phyloP scores from a whole-genome alignment of 2,113 vertebrate genomes.

The Dipodomys stephensi region DNA sequence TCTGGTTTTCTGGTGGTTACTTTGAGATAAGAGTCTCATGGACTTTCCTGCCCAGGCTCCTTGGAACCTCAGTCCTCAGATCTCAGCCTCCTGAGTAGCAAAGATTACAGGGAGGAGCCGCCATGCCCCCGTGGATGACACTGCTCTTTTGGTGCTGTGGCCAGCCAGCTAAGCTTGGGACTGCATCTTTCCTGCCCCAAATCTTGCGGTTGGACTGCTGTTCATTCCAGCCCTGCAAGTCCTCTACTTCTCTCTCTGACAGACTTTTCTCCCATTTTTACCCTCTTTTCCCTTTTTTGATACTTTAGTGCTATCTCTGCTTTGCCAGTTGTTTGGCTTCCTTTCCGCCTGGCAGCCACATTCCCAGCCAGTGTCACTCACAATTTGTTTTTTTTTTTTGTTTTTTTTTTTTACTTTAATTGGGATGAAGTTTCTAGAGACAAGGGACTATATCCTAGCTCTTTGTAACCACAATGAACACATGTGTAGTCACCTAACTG shows the following conservation, averaged over 20 bases:
- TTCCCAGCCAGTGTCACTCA: neutral
- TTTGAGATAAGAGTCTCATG: neutral
- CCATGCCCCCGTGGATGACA: too few relatives aligned
- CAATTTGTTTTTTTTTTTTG: neutral
- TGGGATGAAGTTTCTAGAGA: neutral
- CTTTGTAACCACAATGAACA: neutral
- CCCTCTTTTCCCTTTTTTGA: neutral
- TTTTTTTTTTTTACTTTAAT: neutral
- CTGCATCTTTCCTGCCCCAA: neutral
- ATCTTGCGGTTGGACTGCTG: neutral
- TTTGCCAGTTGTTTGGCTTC: neutral
- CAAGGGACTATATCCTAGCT: neutral
- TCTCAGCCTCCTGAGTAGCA: too few relatives aligned
- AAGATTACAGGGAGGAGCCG: too few relatives aligned
- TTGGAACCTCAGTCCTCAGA: too few relatives aligned
- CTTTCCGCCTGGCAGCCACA: neutral
- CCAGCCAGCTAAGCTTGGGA: neutral
- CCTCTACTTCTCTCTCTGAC: fast-evolving
- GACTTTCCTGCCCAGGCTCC: too few relatives aligned
- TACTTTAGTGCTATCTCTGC: neutral
- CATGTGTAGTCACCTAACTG: neutral
- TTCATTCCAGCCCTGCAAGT: fast-evolving
- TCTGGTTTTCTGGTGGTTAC: neutral
- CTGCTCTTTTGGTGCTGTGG: too few relatives aligned
- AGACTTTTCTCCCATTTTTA: neutral